Evolutionary conservation across 2,113 vertebrate species (phyloP).

Genomic region (Podarcis raffonei): DNA sequence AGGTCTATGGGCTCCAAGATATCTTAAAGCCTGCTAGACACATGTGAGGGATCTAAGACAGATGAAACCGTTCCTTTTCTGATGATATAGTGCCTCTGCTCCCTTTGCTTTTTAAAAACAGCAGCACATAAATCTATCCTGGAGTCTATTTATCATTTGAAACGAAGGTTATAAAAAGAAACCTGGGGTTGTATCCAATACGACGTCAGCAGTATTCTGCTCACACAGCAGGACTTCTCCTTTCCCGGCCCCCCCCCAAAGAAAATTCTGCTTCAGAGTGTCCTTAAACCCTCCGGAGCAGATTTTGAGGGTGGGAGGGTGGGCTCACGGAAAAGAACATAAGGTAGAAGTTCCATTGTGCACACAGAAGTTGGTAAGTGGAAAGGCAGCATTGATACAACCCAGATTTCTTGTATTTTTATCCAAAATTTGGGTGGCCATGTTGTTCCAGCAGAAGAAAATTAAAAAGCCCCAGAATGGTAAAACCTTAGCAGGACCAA

Average conservation of each 20-base stretch:
- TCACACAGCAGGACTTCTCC: too few relatives aligned
- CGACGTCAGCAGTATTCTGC: too few relatives aligned
- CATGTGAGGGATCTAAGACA: neutral
- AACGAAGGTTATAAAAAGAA: neutral
- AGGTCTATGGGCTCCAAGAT: too few relatives aligned
- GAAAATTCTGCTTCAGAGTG: too few relatives aligned
- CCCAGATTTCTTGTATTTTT: neutral
- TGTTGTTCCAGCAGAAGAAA: neutral
- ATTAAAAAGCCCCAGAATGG: neutral
- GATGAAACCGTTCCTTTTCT: neutral
- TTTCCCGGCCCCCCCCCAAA: too few relatives aligned
- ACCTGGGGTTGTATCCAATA: too few relatives aligned
- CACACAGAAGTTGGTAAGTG: too few relatives aligned
- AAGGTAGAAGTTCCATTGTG: too few relatives aligned
- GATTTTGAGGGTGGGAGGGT: too few relatives aligned
- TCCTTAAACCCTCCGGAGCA: too few relatives aligned
- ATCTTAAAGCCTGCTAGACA: neutral
- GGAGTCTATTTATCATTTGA: neutral
- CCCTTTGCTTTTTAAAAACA: neutral
- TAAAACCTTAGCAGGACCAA: neutral
- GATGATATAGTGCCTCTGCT: neutral
- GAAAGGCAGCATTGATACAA: too few relatives aligned
- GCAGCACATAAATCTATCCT: neutral
- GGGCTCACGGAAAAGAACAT: too few relatives aligned
- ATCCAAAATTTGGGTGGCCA: neutral